Conservation (phyloP, 2,888 invertebrate species). For the Sturmia bella region DNA sequence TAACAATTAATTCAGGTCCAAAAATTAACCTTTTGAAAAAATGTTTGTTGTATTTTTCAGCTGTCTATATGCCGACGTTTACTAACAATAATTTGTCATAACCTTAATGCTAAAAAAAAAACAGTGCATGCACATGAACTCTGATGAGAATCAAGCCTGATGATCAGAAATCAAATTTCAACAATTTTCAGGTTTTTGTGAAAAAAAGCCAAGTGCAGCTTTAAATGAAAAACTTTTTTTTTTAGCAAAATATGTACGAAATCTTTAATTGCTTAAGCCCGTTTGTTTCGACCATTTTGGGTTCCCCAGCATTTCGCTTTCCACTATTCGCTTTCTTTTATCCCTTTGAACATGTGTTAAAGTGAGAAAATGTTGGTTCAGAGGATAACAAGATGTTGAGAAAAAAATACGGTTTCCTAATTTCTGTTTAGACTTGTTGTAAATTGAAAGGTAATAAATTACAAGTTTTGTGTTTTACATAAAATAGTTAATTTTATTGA, state of each 20-base stretch:
- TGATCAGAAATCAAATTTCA: too few species aligned
- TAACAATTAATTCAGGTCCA: too few species aligned
- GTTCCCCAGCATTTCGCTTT: conserved; percentile 25
- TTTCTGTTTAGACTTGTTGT: neutral
- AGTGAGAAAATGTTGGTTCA: conserved; percentile 48
- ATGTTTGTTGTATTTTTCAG: too few species aligned
- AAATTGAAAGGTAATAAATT: conserved; percentile 17
- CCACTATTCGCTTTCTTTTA: conserved; percentile 41
- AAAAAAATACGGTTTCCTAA: neutral
- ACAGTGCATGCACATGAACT: too few species aligned
- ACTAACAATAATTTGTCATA: too few species aligned
- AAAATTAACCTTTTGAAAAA: too few species aligned
- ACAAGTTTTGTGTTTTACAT: conserved; percentile 1
- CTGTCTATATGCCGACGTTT: too few species aligned
- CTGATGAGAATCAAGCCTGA: too few species aligned
- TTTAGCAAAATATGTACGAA: neutral
- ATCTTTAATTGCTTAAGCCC: neutral
- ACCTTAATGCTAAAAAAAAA: too few species aligned
- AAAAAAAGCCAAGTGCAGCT: too few species aligned
- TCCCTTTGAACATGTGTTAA: conserved; percentile 42
- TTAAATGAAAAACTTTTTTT: neutral
- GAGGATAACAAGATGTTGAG: too few species aligned
- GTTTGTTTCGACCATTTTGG: neutral
- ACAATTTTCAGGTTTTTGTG: too few species aligned
- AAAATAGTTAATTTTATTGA: conserved; percentile 34